A percentile compares a stretch with the other conserved stretches of the same genome.
These are phyloP conservation scores for Notothenia coriiceps DNA, from an alignment of 2,113 vertebrate genomes.

Conservation along the genomic window DNA sequence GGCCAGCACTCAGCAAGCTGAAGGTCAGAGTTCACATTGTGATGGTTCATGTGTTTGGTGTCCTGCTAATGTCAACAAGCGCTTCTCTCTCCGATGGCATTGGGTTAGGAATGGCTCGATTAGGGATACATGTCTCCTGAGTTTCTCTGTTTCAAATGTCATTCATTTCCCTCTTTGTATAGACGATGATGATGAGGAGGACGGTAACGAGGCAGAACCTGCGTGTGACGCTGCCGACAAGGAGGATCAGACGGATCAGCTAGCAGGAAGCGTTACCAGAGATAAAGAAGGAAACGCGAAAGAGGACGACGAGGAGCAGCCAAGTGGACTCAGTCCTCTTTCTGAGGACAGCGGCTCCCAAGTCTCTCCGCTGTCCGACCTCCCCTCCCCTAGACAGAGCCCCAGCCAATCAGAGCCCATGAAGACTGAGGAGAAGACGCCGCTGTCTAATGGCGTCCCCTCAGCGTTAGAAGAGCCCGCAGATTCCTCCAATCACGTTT, in stretches of 20 bases:
- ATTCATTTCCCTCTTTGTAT: background rate
- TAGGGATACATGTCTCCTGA: background rate
- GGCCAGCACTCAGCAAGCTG: conserved; percentile 78
- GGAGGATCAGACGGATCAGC: conserved; percentile 27
- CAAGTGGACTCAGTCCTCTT: conserved; percentile 42
- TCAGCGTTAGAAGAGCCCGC: conserved; percentile 9
- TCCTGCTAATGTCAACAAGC: background rate
- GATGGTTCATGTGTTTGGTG: background rate
- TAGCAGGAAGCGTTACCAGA: conserved; percentile 11
- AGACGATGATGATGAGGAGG: conserved; percentile 69
- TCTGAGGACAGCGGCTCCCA: conserved; percentile 46
- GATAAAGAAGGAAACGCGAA: conserved; percentile 39
- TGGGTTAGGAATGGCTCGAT: background rate
- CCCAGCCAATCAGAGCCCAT: conserved; percentile 75
- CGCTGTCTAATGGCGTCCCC: background rate
- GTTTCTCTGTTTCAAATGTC: too few relatives aligned
- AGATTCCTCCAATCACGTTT: conserved; percentile 53
- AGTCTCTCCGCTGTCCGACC: conserved; percentile 26
- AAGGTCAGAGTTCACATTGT: conserved; percentile 61
- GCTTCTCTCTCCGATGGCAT: background rate
- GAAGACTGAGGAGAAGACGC: background rate
- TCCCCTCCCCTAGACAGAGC: conserved; percentile 63
- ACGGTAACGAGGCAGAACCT: conserved; percentile 53
- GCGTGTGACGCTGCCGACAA: background rate
- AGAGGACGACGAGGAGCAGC: conserved; percentile 50